Base-by-base conservation (phyloP, 2,888 invertebrate genomes). In the Neuroscelio doddi region DNA sequence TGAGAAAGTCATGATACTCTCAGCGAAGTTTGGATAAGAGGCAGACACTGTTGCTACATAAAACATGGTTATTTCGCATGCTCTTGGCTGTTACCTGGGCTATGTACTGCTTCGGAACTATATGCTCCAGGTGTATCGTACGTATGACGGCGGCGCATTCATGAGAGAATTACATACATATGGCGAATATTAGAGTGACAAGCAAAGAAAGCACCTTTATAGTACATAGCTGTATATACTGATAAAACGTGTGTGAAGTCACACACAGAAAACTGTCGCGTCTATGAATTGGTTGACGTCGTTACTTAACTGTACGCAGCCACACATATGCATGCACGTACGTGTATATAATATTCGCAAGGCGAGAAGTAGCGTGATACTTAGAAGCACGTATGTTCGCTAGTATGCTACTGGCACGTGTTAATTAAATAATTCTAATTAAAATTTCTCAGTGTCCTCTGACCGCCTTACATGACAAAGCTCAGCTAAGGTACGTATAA, bases 401-500 rank as follows among this genome's bases (percentile, higher is more conserved):
- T 14, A 14, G 15, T 14, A 15, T 8, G 14, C 12, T 36, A 4
- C 8, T 36, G 36, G 12, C 9, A 15, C 21, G 65, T 38, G 72
- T 72, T 76, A 77, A 78, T 77, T 75, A 75, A 77, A 73, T 74
- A 69, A 76, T 76, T 77, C 75, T 71, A 75, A 78, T 78, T 77
- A 79, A 79, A 76, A 75, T 75, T 74, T 74, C 70, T 69, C 38
- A 9, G 38, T 39, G 2, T 12, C 38, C 17, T 8, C 17, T 12
- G 15, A 9, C 16, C 38, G 38, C 15, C 17, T 39, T 16, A 17
- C 38, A 17, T 17, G 17, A 39, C 38, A 39, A 39, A 39, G 5
- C 15, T 39, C 17, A 3, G 38, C 38, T 8, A 2, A 3, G 5
- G 9, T 17, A 39, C 17, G 15, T 14, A 8, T 15, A 12, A 7